Base-by-base conservation (phyloP, 2,888 invertebrate genomes). In the Pollenia griseotomentosa region DNA sequence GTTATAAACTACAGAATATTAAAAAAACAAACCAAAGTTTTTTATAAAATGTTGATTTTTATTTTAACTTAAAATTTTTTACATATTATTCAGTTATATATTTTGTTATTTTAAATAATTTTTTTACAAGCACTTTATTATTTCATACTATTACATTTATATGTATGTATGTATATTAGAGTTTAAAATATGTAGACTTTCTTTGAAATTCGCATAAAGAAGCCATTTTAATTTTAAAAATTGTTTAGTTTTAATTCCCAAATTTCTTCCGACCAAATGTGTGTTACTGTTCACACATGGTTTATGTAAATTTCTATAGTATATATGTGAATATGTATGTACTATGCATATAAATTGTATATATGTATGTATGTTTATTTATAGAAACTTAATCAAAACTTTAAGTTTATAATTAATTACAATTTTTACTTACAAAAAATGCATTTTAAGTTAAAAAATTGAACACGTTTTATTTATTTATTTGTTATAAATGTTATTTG, bases 101-200 rank as follows among this genome's bases (percentile, higher is more conserved):
- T 66, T 53, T 51, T 73, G 7, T 79, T 23, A 19, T 75, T 75
- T 81, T 33, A 33, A 70, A 70, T 68, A 55, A 42, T 66, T 42
- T 73, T 73, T 85, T 85, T 85, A 85, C 81, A 85, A 85, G 85
- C 81, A 85, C 75, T 81, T 85, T 71, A 80, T 84, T 65, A 70
- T 19, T 74, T 66, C 71, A 85, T 44, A 46, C 61, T 77, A 71
- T 71, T 71, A 71, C 65, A 73, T 77, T 66, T 73, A 57, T 71
- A 42, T 57, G 16, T 19, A 19, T 1, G 19, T 53, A 42, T 63
- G 63, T 55, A 42, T 46, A 46, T 55, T 68, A 68, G n/a, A 19
- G 33, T 59, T 59, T 53, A 48, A 73, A 70, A 53, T 51, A 16
- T 66, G 77, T 71, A 65, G 16, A 74, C 55, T 68, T 81, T 85